These are phyloP conservation scores for Polyploca ridens DNA, from an alignment of 2,888 invertebrate species.

Conservation along the genomic window DNA sequence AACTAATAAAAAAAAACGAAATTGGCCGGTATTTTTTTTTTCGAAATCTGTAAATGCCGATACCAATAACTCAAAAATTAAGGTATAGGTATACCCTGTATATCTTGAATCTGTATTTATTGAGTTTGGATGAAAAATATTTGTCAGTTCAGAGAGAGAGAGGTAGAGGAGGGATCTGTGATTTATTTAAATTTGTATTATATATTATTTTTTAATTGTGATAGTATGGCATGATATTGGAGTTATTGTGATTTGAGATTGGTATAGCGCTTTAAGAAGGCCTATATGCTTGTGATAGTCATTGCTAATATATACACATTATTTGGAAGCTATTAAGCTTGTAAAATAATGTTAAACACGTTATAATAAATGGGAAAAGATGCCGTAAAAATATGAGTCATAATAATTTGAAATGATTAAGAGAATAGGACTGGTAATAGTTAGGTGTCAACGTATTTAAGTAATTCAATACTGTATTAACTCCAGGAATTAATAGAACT, in stretches of 20 bases:
- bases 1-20: too few species aligned
- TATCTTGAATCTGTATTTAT: slow-evolving; percentile 20
- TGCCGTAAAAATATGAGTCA: neutral
- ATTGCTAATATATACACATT: slow-evolving; percentile 26
- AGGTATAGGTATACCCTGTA: too few species aligned
- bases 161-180: slow-evolving; percentile 31
- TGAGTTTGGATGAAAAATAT: slow-evolving; percentile 25
- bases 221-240: slow-evolving; percentile 31
- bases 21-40: too few species aligned
- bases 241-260: slow-evolving; percentile 37
- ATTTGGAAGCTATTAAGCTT: slow-evolving; percentile 21
- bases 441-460: neutral
- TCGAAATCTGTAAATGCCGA: too few species aligned
- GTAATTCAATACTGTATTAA: neutral
- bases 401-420: neutral
- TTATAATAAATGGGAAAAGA: neutral
- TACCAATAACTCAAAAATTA: too few species aligned
- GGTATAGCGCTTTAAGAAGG: slow-evolving; percentile 47
- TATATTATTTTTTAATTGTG: slow-evolving; percentile 32
- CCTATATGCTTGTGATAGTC: slow-evolving; percentile 53
- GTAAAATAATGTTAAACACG: neutral
- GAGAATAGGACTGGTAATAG: slow-evolving; percentile 1
- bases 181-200: slow-evolving; percentile 29
- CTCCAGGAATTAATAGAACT: neutral
- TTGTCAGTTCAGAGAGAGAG: slow-evolving; percentile 17